These are phyloP conservation scores for Lagopus leucura DNA, from an alignment of 2,113 vertebrate species.

Conservation along the genomic window DNA sequence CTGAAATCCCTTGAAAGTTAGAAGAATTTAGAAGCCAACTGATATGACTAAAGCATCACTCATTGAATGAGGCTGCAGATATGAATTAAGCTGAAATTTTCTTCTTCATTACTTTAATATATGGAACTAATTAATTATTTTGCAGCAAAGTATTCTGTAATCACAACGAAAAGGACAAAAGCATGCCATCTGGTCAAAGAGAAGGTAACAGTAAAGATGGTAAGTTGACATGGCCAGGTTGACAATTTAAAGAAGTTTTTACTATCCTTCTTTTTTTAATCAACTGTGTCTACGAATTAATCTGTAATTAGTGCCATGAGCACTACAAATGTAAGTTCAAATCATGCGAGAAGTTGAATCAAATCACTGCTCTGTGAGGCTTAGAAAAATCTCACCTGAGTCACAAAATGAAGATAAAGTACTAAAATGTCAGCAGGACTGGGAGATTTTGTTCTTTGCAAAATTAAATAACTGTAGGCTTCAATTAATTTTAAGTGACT, in stretches of 20 bases:
- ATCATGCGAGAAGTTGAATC: neutral
- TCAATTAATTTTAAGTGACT: conserved; percentile 44
- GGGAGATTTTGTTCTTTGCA: conserved; percentile 20
- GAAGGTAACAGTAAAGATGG: neutral
- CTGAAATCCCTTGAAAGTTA: neutral
- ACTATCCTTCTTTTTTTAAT: neutral
- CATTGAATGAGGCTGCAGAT: conserved; percentile 9
- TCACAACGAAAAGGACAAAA: neutral
- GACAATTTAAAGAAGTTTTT: neutral
- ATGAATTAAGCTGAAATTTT: neutral
- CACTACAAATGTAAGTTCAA: neutral
- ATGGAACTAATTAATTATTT: neutral
- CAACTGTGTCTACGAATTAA: neutral
- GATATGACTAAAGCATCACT: neutral
- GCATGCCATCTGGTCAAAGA: neutral
- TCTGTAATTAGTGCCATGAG: neutral
- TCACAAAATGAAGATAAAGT: conserved; percentile 11
- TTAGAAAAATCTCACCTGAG: conserved; percentile 42
- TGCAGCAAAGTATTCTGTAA: neutral
- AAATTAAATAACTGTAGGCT: conserved; percentile 26
- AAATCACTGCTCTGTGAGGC: neutral
- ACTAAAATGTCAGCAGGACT: neutral
- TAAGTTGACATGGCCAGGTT: neutral
- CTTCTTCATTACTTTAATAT: neutral
- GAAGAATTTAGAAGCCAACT: neutral